phyloP scores from a whole-genome alignment of 1,140 invertebrate genomes.

The Trachymyrmex cornetzi region DNA sequence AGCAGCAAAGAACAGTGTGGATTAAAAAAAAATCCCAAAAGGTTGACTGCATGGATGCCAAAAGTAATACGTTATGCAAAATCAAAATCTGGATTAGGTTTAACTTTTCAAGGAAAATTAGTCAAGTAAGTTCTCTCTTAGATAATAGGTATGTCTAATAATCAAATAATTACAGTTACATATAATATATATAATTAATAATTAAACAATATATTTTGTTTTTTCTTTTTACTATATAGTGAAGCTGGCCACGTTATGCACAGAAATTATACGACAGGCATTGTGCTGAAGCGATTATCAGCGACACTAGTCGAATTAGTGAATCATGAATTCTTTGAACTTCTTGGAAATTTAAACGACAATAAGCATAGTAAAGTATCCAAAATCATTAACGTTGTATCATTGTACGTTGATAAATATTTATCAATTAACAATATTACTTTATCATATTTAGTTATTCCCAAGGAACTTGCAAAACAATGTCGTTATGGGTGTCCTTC shows the following conservation, averaged over 20 bases:
- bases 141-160: conserved; percentile 7
- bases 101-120: conserved; percentile 79
- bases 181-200: background rate
- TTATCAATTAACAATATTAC: conserved; percentile 6
- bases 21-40: conserved; percentile 64
- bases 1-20: conserved; percentile 9
- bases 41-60: conserved; percentile 74
- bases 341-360: conserved; percentile 76
- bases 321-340: conserved; percentile 75
- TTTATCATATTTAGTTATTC: conserved; percentile 72
- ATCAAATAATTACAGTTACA: background rate
- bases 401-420: background rate
- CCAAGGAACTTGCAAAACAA: conserved; percentile 74
- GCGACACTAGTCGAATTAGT: conserved; percentile 75
- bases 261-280: conserved; percentile 76
- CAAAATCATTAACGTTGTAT: background rate
- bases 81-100: conserved; percentile 43
- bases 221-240: conserved; percentile 65
- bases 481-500: conserved; percentile 79
- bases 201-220: background rate
- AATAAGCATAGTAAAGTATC: conserved; percentile 74
- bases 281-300: conserved; percentile 72
- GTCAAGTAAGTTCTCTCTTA: conserved; percentile 70
- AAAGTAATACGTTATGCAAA: conserved; percentile 51
- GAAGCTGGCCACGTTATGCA: conserved; percentile 74